These are phyloP conservation scores for Mellilla xanthometata DNA, from an alignment of 2,888 invertebrate genomes.

Conservation along the genomic window DNA sequence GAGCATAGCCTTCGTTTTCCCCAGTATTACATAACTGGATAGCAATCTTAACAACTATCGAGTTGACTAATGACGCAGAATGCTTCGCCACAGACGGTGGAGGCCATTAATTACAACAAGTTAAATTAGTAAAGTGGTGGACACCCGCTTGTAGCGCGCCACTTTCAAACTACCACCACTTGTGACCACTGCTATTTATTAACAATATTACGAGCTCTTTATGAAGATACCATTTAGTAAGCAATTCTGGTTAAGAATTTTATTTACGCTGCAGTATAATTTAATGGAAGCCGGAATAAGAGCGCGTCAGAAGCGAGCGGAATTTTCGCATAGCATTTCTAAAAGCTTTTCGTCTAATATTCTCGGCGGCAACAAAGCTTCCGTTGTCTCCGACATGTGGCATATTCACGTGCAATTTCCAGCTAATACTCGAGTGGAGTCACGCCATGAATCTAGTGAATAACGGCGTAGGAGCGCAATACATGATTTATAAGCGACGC, in stretches of 20 bases:
- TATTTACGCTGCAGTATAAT: conserved; percentile 4
- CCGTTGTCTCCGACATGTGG: conserved; percentile 9
- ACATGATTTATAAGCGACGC: conserved; percentile 33
- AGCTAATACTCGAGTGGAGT: conserved; percentile 23
- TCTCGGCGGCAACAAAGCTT: background rate
- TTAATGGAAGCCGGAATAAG: background rate
- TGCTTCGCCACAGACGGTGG: conserved; percentile 45
- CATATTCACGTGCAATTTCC: conserved; percentile 4
- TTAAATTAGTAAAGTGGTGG: conserved; percentile 41
- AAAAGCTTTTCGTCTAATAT: background rate
- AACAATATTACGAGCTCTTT: conserved; percentile 21
- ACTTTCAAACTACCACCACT: conserved; percentile 20
- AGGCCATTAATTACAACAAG: conserved; percentile 58
- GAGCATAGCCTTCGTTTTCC: background rate
- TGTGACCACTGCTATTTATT: conserved; percentile 17
- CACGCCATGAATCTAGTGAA: conserved; percentile 30
- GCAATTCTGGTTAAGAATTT: conserved; percentile 1
- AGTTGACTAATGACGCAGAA: conserved; percentile 45
- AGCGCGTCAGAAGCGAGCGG: background rate
- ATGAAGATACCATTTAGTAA: conserved; percentile 11
- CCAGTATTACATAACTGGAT: conserved; percentile 13
- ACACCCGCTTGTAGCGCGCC: conserved; percentile 19
- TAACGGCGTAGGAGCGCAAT: conserved; percentile 29
- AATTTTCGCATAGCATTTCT: background rate
- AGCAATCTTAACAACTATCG: conserved; percentile 41